Conservation (phyloP, 64 coral and sea anemone genomes). For the Montipora foliosa region DNA sequence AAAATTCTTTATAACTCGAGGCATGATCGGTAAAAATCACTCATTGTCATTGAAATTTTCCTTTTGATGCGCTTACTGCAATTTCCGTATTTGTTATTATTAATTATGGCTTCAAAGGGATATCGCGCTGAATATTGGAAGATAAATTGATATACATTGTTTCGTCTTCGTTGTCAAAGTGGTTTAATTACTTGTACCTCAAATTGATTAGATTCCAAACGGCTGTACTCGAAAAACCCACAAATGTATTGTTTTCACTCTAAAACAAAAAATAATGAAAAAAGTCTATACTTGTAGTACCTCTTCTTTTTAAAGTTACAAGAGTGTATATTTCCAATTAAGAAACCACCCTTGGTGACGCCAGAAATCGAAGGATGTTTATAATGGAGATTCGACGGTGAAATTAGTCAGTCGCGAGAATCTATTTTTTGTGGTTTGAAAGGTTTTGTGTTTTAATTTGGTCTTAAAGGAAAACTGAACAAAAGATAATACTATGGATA, state of each 20-base stretch:
- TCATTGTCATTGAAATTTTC: not conserved
- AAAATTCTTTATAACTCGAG: not conserved
- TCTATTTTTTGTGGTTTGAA: too few relatives aligned
- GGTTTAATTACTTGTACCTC: conserved; percentile 1
- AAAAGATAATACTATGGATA: too few relatives aligned
- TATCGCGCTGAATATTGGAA: not conserved
- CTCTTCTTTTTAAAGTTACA: not conserved
- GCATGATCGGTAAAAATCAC: not conserved
- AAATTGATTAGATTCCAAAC: conserved; percentile 9
- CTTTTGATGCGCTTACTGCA: not conserved
- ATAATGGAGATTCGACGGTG: not conserved
- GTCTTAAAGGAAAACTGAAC: not conserved
- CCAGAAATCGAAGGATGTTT: not conserved
- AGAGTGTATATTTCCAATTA: not conserved
- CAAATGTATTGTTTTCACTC: not conserved
- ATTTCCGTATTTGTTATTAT: not conserved
- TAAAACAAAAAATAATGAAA: not conserved
- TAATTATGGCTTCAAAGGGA: not conserved
- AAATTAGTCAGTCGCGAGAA: not conserved
- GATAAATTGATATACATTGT: conserved; percentile 38
- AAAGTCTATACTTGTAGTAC: not conserved
- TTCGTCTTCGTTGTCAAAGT: conserved; percentile 7
- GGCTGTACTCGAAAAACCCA: not conserved
- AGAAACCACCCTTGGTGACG: not conserved
- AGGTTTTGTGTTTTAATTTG: not conserved